Conservation (phyloP, 2,888 invertebrate genomes). For the Xanthia togata region DNA sequence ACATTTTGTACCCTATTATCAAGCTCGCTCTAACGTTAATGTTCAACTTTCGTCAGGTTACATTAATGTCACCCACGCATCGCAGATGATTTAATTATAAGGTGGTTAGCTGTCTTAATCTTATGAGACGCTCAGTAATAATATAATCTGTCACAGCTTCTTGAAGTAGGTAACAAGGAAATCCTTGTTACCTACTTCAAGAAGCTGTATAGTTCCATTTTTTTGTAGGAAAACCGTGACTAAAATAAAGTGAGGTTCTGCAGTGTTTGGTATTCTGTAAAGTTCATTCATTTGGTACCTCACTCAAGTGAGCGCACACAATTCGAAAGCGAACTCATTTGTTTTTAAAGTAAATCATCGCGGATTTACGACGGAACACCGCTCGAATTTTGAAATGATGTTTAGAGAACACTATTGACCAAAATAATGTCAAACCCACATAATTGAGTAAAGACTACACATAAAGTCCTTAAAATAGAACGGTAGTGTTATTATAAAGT, state of each 20-base stretch:
- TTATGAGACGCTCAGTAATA: constrained; percentile 14
- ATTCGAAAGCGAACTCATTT: background rate
- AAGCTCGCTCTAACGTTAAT: background rate
- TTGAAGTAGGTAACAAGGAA: background rate
- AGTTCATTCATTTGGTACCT: background rate
- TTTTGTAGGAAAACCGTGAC: no score
- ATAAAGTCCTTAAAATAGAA: no score
- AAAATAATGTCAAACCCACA: no score
- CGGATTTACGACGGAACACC: background rate
- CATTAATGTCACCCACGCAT: background rate
- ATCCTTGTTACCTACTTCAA: no score
- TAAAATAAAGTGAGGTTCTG: background rate
- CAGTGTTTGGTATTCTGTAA: no score
- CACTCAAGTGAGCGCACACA: constrained; percentile 7
- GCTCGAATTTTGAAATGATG: no score
- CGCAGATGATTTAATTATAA: constrained; percentile 20
- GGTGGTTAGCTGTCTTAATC: constrained; percentile 10
- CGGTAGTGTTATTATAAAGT: no score
- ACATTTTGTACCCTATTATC: background rate
- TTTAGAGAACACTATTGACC: no score
- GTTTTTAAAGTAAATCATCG: no score
- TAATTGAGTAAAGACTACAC: no score
- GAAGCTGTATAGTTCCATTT: no score
- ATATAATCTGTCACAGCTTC: constrained; percentile 12
- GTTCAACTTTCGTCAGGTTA: background rate